Base-by-base conservation (phyloP, 1,140 invertebrate genomes). In the Atta texana region DNA sequence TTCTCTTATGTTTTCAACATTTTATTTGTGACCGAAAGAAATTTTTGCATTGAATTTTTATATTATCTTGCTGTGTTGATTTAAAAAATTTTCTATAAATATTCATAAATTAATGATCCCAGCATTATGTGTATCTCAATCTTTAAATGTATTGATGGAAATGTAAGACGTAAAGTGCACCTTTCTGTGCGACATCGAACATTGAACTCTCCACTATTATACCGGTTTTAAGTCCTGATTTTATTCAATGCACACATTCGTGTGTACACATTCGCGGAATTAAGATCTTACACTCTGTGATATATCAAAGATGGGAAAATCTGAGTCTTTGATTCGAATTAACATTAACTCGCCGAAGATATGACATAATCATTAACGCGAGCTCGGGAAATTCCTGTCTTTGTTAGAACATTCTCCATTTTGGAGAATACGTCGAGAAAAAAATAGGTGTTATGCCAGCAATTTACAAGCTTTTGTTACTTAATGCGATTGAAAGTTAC, bases 391-490 rank as follows among this genome's bases (percentile, higher is more conserved):
- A 66, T 82, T 59, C 34, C 66, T 74, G 68, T n/a, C 77, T 57
- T 80, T 80, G 63, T 80, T 59, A 51, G 34, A 71, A 7, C 1
- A 24, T 21, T 55, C n/a, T 7, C 12, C 49, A 31, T 49, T 72
- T 59, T 34, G 51, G 34, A 82, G 39, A 34, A 34, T n/a, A 31
- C 14, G 8, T 69, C 14, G 14, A 55, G 18, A n/a, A 8, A 61
- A 75, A 61, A 74, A 74, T 39, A 75, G 39, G 21, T 3, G 57
- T 84, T 84, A 24, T 69, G 68, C 24, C 39, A 84, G 7, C 24
- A 34, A 81, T 84, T 84, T 75, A 84, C 34, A 57, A 84, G 80
- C 39, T 74, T 84, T 84, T 84, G 69, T 84, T 84, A 71, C n/a
- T 44, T 24, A 24, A 80, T 6, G 14, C 14, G 24, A 3, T 49